These are phyloP conservation scores for Nycteola revayana DNA, from an alignment of 2,888 invertebrate genomes.

Conservation along the genomic window DNA sequence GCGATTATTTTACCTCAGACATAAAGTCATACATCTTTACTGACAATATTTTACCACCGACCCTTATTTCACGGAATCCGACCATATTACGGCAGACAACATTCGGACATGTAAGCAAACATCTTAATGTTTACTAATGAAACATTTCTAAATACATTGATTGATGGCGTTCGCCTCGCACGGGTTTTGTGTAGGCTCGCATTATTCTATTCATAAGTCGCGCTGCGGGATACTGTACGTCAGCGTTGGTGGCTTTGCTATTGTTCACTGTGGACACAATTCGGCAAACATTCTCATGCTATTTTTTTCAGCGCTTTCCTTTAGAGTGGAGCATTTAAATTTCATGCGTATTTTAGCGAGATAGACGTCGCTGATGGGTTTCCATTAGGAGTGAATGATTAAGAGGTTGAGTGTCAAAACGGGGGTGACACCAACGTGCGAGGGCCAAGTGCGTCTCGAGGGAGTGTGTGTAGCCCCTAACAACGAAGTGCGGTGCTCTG, in stretches of 20 bases:
- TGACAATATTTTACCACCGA: conserved; percentile 62
- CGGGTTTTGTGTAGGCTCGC: conserved; percentile 67
- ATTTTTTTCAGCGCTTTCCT: conserved; percentile 49
- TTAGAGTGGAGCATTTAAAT: conserved; percentile 71
- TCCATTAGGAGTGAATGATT: conserved; percentile 77
- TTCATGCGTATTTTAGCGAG: conserved; percentile 67
- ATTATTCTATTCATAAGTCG: conserved; percentile 76
- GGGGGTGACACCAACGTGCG: conserved; percentile 26
- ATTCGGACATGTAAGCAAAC: conserved; percentile 79
- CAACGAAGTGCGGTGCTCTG: conserved; percentile 65
- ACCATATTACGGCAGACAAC: conserved; percentile 64
- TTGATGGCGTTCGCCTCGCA: conserved; percentile 69
- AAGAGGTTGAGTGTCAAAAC: conserved; percentile 52
- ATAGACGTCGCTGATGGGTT: conserved; percentile 59
- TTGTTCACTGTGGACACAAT: conserved; percentile 64
- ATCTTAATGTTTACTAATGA: conserved; percentile 82
- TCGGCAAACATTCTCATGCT: conserved; percentile 65
- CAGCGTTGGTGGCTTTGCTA: conserved; percentile 76
- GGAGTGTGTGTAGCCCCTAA: conserved; percentile 50
- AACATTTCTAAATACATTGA: conserved; percentile 78
- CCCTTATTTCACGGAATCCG: conserved; percentile 72
- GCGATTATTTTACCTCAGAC: conserved; percentile 51
- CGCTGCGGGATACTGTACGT: conserved; percentile 65
- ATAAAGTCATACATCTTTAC: conserved; percentile 53
- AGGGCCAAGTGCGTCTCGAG: conserved; percentile 37